These are phyloP conservation scores for Actinernus sp. DNA, from an alignment of 92 coral and sea anemone species.

Conservation along the genomic window DNA sequence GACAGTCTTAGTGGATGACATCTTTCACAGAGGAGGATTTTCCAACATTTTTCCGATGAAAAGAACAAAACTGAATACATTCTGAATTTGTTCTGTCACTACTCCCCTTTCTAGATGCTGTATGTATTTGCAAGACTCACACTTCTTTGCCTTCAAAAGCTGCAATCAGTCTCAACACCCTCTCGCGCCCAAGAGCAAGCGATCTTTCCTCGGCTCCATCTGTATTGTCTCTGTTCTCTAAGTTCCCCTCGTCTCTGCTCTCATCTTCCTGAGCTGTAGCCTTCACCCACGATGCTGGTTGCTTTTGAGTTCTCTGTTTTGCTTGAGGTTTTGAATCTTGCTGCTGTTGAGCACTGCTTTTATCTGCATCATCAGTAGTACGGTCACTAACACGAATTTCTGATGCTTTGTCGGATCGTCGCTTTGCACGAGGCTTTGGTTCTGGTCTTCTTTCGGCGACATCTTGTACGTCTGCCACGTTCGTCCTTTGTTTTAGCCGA, in stretches of 20 bases:
- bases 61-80: too few species aligned
- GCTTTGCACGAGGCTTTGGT: constrained; percentile 12
- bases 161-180: constrained; percentile 73
- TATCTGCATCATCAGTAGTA: not conserved
- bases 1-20: too few species aligned
- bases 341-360: not conserved
- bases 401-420: not conserved
- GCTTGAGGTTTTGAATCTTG: constrained; percentile 22
- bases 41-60: too few species aligned
- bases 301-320: not conserved
- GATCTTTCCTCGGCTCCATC: constrained; percentile 11
- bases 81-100: too few species aligned
- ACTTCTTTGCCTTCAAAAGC: constrained; percentile 77
- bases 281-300: not conserved
- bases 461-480: not conserved
- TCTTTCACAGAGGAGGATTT: too few species aligned
- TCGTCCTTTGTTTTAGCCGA: not conserved
- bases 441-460: not conserved
- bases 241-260: not conserved
- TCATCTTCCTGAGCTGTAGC: not conserved
- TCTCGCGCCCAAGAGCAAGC: constrained; percentile 44
- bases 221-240: not conserved
- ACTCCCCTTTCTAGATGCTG: not conserved
- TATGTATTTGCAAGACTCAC: not conserved
- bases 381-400: not conserved